Percentiles rank a stretch among this genome's conserved stretches.
These are phyloP conservation scores for Callipepla californica DNA, from an alignment of 2,113 vertebrate genomes.

Conservation along the genomic window DNA sequence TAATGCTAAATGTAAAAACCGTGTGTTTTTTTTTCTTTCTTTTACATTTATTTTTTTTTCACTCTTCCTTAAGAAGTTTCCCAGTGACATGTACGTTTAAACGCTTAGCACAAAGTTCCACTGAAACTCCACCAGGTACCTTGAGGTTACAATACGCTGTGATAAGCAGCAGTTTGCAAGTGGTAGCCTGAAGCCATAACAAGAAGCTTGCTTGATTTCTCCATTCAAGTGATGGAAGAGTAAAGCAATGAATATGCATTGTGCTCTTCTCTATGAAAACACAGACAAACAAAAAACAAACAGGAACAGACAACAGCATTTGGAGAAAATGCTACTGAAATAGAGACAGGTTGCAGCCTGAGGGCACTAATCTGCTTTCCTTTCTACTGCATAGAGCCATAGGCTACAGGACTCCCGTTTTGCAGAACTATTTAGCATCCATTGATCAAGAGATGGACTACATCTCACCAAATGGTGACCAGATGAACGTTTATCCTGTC, in stretches of 20 bases:
- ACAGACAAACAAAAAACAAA: neutral
- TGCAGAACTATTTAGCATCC: neutral
- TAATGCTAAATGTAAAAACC: neutral
- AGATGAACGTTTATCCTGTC: neutral
- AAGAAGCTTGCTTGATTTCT: constrained; percentile 56
- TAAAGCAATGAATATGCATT: constrained; percentile 55
- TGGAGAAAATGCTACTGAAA: neutral
- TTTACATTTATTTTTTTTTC: too few species aligned
- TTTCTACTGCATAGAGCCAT: neutral
- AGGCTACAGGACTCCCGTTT: neutral
- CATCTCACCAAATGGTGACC: neutral
- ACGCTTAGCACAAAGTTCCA: constrained; percentile 27
- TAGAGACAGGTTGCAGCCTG: neutral
- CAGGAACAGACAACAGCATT: constrained; percentile 29
- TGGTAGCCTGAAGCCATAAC: constrained; percentile 69
- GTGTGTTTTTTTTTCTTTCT: too few species aligned
- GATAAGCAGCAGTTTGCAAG: constrained; percentile 50
- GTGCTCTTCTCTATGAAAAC: neutral
- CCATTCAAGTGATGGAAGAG: constrained; percentile 12
- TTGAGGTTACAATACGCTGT: constrained; percentile 37
- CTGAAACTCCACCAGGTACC: neutral
- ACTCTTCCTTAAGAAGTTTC: neutral
- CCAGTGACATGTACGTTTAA: neutral
- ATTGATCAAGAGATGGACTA: neutral
- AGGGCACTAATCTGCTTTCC: neutral